Evolutionary conservation across 64 coral and sea anemone genomes (phyloP).

Genomic region (Stichodactyla mertensii): DNA sequence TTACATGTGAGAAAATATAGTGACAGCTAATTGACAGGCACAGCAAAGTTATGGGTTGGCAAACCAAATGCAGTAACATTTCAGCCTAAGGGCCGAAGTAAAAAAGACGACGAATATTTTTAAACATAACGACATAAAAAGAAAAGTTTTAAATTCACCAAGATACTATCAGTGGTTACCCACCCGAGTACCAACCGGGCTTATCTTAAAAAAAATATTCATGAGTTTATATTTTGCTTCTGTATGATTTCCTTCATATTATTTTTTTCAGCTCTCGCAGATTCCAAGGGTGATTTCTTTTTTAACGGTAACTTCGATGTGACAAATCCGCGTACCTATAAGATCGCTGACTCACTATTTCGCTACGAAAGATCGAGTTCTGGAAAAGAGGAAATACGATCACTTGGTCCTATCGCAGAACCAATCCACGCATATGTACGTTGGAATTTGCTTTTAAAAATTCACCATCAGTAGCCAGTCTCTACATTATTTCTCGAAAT

Average conservation of each 20-base stretch:
- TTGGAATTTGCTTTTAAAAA: neutral
- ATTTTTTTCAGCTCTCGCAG: slow-evolving; percentile 56
- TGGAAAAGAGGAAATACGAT: slow-evolving; percentile 54
- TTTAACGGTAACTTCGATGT: slow-evolving; percentile 79
- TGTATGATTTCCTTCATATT: neutral
- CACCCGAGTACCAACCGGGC: too few relatives aligned
- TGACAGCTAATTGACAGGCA: too few relatives aligned
- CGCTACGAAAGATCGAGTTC: slow-evolving; percentile 38
- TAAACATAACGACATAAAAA: too few relatives aligned
- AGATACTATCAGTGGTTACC: too few relatives aligned
- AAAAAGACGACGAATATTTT: too few relatives aligned
- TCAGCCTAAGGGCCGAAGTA: too few relatives aligned
- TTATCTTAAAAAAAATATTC: neutral
- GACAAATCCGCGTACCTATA: slow-evolving; percentile 38
- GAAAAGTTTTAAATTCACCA: too few relatives aligned
- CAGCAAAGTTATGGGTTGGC: too few relatives aligned
- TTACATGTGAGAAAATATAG: too few relatives aligned
- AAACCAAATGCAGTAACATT: too few relatives aligned
- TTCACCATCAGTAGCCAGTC: too few relatives aligned
- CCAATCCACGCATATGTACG: slow-evolving; percentile 71
- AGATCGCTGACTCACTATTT: slow-evolving; percentile 54
- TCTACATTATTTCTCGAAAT: too few relatives aligned
- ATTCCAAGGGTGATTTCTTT: slow-evolving; percentile 48
- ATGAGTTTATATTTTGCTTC: neutral
- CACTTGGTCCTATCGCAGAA: slow-evolving; percentile 56